These are phyloP conservation scores for Aphis craccivora DNA, from an alignment of 1,140 invertebrate genomes.

Conservation along the genomic window DNA sequence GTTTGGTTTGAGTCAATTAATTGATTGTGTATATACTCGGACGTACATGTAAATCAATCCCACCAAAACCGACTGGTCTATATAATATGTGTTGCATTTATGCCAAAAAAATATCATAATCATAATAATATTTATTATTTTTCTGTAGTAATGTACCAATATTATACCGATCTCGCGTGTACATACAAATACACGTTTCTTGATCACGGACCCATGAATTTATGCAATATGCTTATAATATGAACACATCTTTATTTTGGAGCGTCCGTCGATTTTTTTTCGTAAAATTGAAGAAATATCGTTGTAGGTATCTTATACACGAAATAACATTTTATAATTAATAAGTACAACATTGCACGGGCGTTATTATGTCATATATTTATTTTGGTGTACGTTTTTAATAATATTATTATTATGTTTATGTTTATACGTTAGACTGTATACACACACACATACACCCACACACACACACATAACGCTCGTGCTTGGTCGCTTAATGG, in stretches of 20 bases:
- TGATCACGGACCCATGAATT: not conserved
- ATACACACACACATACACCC: too few species aligned
- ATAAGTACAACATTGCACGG: not conserved
- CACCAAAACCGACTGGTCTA: not conserved
- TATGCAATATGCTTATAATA: not conserved
- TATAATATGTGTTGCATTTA: not conserved
- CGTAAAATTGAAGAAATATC: slow-evolving; percentile 7
- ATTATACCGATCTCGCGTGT: not conserved
- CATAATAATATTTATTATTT: not conserved
- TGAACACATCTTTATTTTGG: not conserved
- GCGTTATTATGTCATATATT: not conserved
- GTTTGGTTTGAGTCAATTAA: not conserved
- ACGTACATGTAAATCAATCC: not conserved
- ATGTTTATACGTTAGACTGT: not conserved
- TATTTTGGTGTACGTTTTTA: not conserved
- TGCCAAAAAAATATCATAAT: not conserved
- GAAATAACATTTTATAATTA: slow-evolving; percentile 13
- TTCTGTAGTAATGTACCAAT: not conserved
- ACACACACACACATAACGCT: not conserved
- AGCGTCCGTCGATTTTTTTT: not conserved
- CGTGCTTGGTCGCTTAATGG: slow-evolving; percentile 9
- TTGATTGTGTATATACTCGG: not conserved
- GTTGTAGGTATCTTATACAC: not conserved
- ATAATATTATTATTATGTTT: not conserved
- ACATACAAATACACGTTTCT: not conserved